Conservation (phyloP, 1,140 invertebrate species). For the Euura saliciscinereae region DNA sequence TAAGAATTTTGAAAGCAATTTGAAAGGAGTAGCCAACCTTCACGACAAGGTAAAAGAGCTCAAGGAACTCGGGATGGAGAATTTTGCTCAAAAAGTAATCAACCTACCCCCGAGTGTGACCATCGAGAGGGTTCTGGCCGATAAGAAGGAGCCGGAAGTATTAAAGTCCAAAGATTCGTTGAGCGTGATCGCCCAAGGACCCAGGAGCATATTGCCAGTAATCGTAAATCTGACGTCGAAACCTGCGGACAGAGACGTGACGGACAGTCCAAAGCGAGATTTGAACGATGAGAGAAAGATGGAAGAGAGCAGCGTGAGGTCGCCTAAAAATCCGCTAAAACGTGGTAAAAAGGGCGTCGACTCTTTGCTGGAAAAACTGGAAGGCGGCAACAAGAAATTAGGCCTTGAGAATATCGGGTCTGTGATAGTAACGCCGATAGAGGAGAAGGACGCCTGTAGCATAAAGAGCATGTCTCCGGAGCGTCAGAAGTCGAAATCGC, state of each 20-base stretch:
- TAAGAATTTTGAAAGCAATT: constrained; percentile 53
- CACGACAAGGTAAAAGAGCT: constrained; percentile 53
- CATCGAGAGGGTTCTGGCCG: constrained; percentile 49
- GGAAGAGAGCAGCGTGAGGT: constrained; percentile 46
- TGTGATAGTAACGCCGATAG: constrained; percentile 43
- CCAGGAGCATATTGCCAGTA: constrained; percentile 48
- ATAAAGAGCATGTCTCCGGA: constrained; percentile 53
- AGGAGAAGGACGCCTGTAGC: constrained; percentile 48
- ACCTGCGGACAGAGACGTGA: constrained; percentile 44
- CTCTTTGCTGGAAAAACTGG: constrained; percentile 53
- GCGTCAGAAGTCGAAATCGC: constrained; percentile 50
- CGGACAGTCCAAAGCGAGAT: constrained; percentile 46
- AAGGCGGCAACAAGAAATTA: constrained; percentile 52
- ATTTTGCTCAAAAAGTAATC: constrained; percentile 51
- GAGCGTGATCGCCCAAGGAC: constrained; percentile 47
- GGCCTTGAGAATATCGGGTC: constrained; percentile 45
- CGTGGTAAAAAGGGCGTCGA: constrained; percentile 54
- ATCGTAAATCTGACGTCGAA: constrained; percentile 53
- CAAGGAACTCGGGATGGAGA: constrained; percentile 41
- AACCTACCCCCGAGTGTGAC: constrained; percentile 54
- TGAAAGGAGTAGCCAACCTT: constrained; percentile 49
- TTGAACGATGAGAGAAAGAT: constrained; percentile 41
- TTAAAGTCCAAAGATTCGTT: constrained; percentile 43
- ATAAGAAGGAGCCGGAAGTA: constrained; percentile 44
- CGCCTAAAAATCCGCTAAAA: constrained; percentile 49